phyloP scores from a whole-genome alignment of 2,888 invertebrate species.

The Cheilosia grossa region DNA sequence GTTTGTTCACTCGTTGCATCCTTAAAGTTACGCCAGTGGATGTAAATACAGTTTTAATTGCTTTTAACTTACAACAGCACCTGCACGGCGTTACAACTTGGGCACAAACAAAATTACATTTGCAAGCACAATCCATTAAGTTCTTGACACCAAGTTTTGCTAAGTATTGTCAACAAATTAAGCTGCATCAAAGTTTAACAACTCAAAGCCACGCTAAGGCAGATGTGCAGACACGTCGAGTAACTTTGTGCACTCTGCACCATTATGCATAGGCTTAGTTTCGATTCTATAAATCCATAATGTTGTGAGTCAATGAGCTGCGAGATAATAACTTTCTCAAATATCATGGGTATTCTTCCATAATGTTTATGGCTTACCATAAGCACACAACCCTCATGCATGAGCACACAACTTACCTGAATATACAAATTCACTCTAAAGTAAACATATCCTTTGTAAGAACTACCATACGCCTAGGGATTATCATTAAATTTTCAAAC shows the following conservation, averaged over 20 bases:
- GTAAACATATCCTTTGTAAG: too few species aligned
- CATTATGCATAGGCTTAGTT: not conserved
- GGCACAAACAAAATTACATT: not conserved
- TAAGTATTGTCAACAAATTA: slow-evolving; percentile 52
- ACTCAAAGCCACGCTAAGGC: slow-evolving; percentile 6
- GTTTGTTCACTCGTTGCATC: too few species aligned
- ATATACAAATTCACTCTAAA: too few species aligned
- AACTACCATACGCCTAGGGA: too few species aligned
- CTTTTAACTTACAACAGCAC: not conserved
- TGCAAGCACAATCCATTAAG: slow-evolving; percentile 17
- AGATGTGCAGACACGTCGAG: not conserved
- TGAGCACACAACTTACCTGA: not conserved
- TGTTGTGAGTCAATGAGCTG: slow-evolving; percentile 12
- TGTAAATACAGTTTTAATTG: not conserved
- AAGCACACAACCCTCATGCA: slow-evolving; percentile 10
- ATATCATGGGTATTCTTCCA: slow-evolving; percentile 5
- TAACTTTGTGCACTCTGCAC: not conserved
- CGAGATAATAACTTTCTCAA: not conserved
- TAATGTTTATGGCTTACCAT: slow-evolving; percentile 8
- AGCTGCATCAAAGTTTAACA: slow-evolving; percentile 47
- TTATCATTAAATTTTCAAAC: too few species aligned
- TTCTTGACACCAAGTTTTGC: not conserved
- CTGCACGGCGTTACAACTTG: not conserved
- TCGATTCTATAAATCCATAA: not conserved
- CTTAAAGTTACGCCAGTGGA: not conserved